phyloP scores from a whole-genome alignment of 2,113 vertebrate species.

The Lutjanus erythropterus region DNA sequence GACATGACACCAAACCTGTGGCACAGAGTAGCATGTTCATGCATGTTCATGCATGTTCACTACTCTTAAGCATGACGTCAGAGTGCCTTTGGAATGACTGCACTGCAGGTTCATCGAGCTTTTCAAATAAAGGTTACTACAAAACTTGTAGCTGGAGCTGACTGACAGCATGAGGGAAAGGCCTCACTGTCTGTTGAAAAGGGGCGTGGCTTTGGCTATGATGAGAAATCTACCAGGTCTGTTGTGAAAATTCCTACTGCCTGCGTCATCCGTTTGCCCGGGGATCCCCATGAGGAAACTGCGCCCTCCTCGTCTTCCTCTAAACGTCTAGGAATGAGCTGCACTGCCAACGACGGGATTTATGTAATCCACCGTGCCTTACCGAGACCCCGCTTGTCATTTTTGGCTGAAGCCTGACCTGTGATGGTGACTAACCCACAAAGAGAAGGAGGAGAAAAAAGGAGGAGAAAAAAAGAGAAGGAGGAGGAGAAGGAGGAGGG shows the following conservation, averaged over 20 bases:
- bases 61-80: background rate
- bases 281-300: constrained; percentile 48
- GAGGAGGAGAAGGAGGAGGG: background rate
- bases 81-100: background rate
- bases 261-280: constrained; percentile 23
- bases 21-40: background rate
- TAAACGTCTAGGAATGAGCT: constrained; percentile 42
- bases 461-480: background rate
- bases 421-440: constrained; percentile 24
- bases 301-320: constrained; percentile 50
- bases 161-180: background rate
- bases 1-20: background rate
- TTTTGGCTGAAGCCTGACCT: constrained; percentile 40
- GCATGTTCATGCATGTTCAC: background rate
- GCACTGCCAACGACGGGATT: constrained; percentile 41
- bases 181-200: background rate
- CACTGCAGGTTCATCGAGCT: background rate
- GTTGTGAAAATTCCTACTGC: constrained; percentile 14
- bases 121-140: background rate
- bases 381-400: constrained; percentile 15
- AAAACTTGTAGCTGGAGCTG: background rate
- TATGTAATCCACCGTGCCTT: constrained; percentile 48
- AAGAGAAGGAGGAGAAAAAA: background rate
- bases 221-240: background rate
- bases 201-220: background rate